phyloP scores from a whole-genome alignment of 2,888 invertebrate genomes.

The Eristalis pertinax region DNA sequence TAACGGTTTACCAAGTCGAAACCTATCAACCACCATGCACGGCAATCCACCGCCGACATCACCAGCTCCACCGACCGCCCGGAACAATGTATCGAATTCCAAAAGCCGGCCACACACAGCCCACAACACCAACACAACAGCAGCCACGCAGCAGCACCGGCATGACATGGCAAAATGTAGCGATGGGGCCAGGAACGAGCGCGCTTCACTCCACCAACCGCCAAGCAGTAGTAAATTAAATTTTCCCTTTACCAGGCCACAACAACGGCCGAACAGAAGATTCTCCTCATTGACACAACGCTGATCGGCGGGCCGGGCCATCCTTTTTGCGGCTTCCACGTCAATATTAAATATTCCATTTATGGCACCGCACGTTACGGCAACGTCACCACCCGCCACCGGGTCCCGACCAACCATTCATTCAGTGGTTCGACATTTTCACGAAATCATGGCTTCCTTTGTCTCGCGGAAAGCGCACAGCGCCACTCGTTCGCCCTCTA shows the following conservation, averaged over 20 bases:
- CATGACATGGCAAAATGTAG: not conserved
- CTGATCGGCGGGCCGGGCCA: slow-evolving; percentile 24
- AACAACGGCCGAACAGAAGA: slow-evolving; percentile 36
- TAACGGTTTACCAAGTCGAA: slow-evolving; percentile 71
- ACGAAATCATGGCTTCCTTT: slow-evolving; percentile 64
- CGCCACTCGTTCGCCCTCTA: slow-evolving; percentile 55
- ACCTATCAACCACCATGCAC: slow-evolving; percentile 62
- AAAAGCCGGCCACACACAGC: slow-evolving; percentile 13
- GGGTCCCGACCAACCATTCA: slow-evolving; percentile 37
- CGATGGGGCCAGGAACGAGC: slow-evolving; percentile 3
- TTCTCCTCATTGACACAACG: slow-evolving; percentile 61
- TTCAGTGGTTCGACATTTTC: slow-evolving; percentile 59
- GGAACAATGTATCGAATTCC: slow-evolving; percentile 60
- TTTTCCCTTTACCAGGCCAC: slow-evolving; percentile 52
- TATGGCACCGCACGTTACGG: slow-evolving; percentile 68
- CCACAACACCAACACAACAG: slow-evolving; percentile 16
- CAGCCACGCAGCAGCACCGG: not conserved
- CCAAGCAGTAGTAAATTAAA: slow-evolving; percentile 54
- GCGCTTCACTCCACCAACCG: not conserved
- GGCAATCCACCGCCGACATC: slow-evolving; percentile 23
- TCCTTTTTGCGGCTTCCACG: slow-evolving; percentile 56
- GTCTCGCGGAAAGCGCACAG: slow-evolving; percentile 36
- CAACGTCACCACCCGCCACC: slow-evolving; percentile 13
- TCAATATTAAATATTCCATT: slow-evolving; percentile 70
- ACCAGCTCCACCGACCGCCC: slow-evolving; percentile 15